Conservation (phyloP, 1,140 invertebrate genomes). For the Camponotus floridanus region DNA sequence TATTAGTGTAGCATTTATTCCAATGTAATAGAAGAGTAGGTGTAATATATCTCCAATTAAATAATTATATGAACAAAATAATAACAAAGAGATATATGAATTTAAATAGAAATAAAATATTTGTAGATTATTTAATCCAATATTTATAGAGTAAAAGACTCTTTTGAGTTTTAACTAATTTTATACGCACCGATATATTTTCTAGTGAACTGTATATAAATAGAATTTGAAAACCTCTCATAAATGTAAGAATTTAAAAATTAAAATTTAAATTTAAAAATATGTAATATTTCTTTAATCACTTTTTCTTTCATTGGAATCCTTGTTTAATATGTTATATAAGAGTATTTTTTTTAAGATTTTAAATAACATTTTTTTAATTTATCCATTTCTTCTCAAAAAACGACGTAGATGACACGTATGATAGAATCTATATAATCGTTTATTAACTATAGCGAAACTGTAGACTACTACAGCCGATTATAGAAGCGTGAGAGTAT, state of each 20-base stretch:
- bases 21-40: not conserved
- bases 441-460: conserved; percentile 4
- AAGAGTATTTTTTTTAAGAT: not conserved
- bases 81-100: not conserved
- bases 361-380: not conserved
- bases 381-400: not conserved
- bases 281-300: not conserved
- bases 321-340: not conserved
- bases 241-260: not conserved
- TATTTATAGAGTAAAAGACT: not conserved
- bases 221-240: too few species aligned
- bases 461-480: not conserved
- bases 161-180: not conserved
- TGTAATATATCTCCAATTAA: not conserved
- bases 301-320: not conserved
- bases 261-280: not conserved
- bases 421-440: not conserved
- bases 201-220: not conserved
- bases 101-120: conserved; percentile 19
- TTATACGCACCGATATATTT: not conserved
- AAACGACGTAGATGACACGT: not conserved
- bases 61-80: not conserved
- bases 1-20: not conserved
- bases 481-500: not conserved
- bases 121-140: not conserved